Evolutionary conservation across 2,888 invertebrate genomes (phyloP).

Genomic region (Anticlea derivata): DNA sequence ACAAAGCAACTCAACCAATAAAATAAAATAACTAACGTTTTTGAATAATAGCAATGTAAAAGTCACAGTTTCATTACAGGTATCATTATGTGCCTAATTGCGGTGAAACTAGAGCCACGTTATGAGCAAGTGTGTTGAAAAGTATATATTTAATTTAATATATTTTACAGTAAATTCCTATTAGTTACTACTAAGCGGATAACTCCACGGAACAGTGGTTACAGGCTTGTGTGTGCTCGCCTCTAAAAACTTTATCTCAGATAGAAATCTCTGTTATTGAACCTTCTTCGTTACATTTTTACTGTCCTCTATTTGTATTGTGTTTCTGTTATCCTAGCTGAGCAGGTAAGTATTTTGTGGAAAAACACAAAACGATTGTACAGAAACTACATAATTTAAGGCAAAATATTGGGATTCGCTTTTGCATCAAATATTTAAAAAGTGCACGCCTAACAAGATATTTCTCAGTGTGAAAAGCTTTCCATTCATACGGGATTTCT

Average conservation of each 20-base stretch:
- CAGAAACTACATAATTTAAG: neutral
- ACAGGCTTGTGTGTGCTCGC: slow-evolving; percentile 6
- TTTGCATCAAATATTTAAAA: slow-evolving; percentile 12
- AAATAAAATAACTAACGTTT: no score
- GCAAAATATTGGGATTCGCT: slow-evolving; percentile 10
- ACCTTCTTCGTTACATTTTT: slow-evolving; percentile 5
- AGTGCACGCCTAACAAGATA: slow-evolving; percentile 19
- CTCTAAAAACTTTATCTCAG: slow-evolving; percentile 3
- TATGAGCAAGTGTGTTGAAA: no score
- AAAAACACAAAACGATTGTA: neutral
- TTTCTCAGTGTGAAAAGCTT: slow-evolving; percentile 24
- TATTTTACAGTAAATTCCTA: slow-evolving; percentile 6
- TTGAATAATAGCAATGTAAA: no score
- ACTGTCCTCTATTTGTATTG: slow-evolving; percentile 5
- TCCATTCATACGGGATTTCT: slow-evolving; percentile 23
- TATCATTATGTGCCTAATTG: no score
- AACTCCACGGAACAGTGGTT: slow-evolving; percentile 4
- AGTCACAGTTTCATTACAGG: no score
- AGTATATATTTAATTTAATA: neutral
- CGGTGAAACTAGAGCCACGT: no score
- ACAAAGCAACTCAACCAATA: no score
- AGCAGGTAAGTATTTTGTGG: neutral
- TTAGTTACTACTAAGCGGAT: slow-evolving; percentile 1
- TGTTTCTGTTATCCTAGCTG: neutral
- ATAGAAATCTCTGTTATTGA: slow-evolving; percentile 10